phyloP scores from a whole-genome alignment of 2,888 invertebrate genomes.

The Nomada lathburiana region DNA sequence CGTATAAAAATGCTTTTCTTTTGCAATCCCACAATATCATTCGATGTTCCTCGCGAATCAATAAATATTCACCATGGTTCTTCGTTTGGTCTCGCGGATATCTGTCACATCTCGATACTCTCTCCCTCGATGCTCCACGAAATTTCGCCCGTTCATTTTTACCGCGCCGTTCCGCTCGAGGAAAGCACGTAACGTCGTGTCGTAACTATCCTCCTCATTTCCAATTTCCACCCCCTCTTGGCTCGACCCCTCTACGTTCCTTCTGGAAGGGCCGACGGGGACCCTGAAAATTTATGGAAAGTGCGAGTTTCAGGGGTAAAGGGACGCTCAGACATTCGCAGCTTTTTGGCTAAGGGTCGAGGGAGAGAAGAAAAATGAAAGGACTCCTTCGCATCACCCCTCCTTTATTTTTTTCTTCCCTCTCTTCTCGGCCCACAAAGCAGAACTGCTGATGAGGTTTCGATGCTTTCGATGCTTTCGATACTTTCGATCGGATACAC shows the following conservation, averaged over 20 bases:
- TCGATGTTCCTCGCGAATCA: neutral
- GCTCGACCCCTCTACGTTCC: neutral
- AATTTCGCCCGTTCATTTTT: conserved; percentile 31
- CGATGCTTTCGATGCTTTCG: conserved; percentile 44
- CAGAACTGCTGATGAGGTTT: conserved; percentile 65
- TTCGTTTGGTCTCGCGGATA: no score
- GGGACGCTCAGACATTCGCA: conserved; percentile 13
- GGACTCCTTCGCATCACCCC: neutral
- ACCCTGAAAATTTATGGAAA: conserved; percentile 54
- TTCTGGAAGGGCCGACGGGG: conserved; percentile 13
- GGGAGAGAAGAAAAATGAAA: conserved; percentile 2
- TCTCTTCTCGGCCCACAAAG: conserved; percentile 46
- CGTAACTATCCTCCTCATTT: conserved; percentile 56
- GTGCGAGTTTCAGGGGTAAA: conserved; percentile 40
- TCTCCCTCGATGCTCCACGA: neutral
- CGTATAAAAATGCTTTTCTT: no score
- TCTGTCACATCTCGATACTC: no score
- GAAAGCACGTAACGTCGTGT: conserved; percentile 37
- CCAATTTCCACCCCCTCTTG: conserved; percentile 39
- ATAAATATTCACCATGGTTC: no score
- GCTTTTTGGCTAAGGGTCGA: neutral
- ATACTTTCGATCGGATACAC: conserved; percentile 47
- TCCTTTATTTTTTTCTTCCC: no score
- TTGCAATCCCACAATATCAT: neutral
- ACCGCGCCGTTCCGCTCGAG: conserved; percentile 7